Base-by-base conservation (phyloP, 2,113 vertebrate genomes). In the Corydoras maculifer region DNA sequence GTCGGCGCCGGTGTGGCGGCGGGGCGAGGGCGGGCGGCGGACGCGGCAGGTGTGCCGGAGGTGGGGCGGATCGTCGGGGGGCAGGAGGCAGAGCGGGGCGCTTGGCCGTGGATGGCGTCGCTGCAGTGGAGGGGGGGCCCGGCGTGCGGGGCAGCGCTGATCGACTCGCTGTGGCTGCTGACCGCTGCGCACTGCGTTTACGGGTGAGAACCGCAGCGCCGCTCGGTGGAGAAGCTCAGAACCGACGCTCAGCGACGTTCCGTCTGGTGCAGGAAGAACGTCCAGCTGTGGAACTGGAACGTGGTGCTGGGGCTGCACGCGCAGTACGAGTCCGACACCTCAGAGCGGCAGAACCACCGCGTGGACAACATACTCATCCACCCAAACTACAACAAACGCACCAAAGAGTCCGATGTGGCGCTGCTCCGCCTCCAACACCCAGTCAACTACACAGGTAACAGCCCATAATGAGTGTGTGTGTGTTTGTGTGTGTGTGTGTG, bases 171-270 rank as follows among this genome's bases (percentile, higher is more conserved):
- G 30, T 99, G 96, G 96, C 74, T 99, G 35, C 84, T 99, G 72
- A 91, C 95, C 0, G 95, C 95, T 0, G 95, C 94, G 2, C 95
- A 99, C 85, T 99, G 95, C 0, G 88, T 93, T 2, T 93, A 93
- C 0, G 92, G 94, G 96, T 99, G 82, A 92, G 63, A 69, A 54
- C 10, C 7, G 13, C 10, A 53, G 51, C 5, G 3, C 51, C 11
- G 35, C 35, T 25, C 18, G 18, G 18, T 25, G 35, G 35, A 43
- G 35, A 8, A 5, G 4, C 7, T 43, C 7, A 43, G 7, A 10
- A 3, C 51, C 51, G 0, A 10, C 51, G 9, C 11, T 10, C 9
- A 10, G 9, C 3, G 3, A 3, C 11, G 9, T 58, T 59, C 49
- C 75, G 78, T 49, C 18, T 67, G 65, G 65, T 75, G 32, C 70